Base-by-base conservation (phyloP, 1,140 invertebrate genomes). In the Pararge aegeria region DNA sequence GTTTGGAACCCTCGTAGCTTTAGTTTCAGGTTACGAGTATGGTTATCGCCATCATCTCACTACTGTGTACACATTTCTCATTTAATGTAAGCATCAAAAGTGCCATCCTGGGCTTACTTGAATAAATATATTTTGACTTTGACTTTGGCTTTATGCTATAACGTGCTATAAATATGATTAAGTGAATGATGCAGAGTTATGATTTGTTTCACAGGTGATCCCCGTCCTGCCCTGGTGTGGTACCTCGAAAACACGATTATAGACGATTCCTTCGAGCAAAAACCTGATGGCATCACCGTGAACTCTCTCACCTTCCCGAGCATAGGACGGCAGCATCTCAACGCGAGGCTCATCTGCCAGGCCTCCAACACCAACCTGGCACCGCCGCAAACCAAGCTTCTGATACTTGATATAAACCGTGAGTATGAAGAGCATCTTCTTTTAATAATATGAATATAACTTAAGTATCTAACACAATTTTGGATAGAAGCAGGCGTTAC, bases 311-410 rank as follows among this genome's bases (percentile, higher is more conserved):
- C 92, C 42, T 95, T 95, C 80, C 93, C 93, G 19, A 94, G 93
- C 68, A 91, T 96, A 40, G 93, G 94, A 4, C 86, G 95, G 5
- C 94, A 95, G 80, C 95, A 97, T 87, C 92, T 96, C 37, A 94
- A 95, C 73, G 92, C 94, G 29, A 89, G 94, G 61, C 93, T 97
- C 54, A 93, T 95, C 58, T 97, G 96, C 86, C 94, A 96, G 79
- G 96, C 96, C 5, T 94, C 93, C 79, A 97, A 97, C 87, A 97
- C 95, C 38, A 96, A 96, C 82, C 85, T 96, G 64, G 93, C 93
- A 9, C 91, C 92, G 18, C 95, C 96, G 1, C 91, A 93, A 54
- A 92, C 92, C 27, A 94, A 93, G 72, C 90, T 94, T 37, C 93
- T 96, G 64, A 94, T 95, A 55, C 91, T 97, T 74, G 94, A 97